These are phyloP conservation scores for Tetragnatha montana DNA, from an alignment of 2,888 invertebrate genomes.

Conservation along the genomic window DNA sequence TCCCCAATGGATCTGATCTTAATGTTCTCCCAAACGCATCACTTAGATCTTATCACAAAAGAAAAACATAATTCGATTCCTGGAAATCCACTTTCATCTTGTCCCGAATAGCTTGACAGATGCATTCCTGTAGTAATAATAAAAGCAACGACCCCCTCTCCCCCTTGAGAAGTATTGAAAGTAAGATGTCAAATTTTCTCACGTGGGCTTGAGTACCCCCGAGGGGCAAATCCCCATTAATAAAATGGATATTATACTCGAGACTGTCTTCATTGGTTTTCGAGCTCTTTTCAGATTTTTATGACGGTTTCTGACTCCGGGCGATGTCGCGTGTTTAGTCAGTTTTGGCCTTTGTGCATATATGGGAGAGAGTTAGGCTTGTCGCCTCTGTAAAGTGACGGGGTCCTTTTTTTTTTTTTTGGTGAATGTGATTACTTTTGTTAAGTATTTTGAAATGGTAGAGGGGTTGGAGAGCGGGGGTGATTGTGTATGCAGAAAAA, in stretches of 20 bases:
- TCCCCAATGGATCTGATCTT: background rate
- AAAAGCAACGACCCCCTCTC: constrained; percentile 9
- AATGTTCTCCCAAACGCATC: background rate
- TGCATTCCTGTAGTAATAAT: constrained; percentile 23
- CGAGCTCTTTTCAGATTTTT: constrained; percentile 42
- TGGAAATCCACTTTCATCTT: constrained; percentile 4
- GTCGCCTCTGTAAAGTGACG: too few relatives aligned
- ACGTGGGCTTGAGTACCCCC: constrained; percentile 24
- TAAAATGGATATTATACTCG: constrained; percentile 26
- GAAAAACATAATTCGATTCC: background rate
- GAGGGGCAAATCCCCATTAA: constrained; percentile 50
- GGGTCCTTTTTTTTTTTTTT: too few relatives aligned
- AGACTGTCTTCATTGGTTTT: constrained; percentile 4
- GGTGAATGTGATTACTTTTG: too few relatives aligned
- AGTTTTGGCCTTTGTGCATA: background rate
- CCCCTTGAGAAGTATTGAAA: constrained; percentile 28
- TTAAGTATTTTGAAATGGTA: too few relatives aligned
- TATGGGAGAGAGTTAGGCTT: too few relatives aligned
- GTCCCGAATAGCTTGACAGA: constrained; percentile 29
- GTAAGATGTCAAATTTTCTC: constrained; percentile 48
- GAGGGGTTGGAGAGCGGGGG: too few relatives aligned
- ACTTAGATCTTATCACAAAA: background rate
- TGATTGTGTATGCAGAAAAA: too few relatives aligned
- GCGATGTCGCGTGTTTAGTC: constrained; percentile 6
- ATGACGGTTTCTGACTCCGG: constrained; percentile 29